Percentiles rank a stretch among this genome's conserved stretches.
Conservation (phyloP, 1,140 invertebrate species). For the Pseudomyrmex flavicornis region DNA sequence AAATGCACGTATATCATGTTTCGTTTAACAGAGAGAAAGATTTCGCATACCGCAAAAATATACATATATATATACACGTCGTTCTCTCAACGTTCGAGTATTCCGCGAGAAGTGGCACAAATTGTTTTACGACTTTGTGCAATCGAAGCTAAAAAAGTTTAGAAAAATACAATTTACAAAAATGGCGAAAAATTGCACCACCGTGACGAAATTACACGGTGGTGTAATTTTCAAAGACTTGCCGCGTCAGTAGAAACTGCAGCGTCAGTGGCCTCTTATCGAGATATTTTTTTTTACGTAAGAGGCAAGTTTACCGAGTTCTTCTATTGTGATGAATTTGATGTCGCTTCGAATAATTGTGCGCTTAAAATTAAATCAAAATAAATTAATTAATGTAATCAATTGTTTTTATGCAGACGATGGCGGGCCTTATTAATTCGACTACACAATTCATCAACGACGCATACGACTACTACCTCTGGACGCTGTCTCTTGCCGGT, state of each 20-base stretch:
- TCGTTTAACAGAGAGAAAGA: not conserved
- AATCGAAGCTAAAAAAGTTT: too few species aligned
- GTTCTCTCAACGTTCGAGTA: not conserved
- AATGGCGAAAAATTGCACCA: too few species aligned
- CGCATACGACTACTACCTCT: conserved; percentile 89
- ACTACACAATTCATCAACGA: conserved; percentile 87
- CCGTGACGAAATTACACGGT: too few species aligned
- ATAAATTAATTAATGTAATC: not conserved
- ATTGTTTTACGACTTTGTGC: too few species aligned
- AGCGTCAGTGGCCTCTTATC: not conserved
- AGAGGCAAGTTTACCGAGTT: too few species aligned
- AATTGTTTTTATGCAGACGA: conserved; percentile 75
- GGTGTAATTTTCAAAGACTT: not conserved
- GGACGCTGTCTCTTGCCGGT: conserved; percentile 90
- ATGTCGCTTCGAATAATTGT: too few species aligned
- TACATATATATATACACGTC: not conserved
- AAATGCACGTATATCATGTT: not conserved
- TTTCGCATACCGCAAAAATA: too few species aligned
- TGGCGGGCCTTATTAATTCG: conserved; percentile 87
- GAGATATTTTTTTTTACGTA: too few species aligned
- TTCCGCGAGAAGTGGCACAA: too few species aligned
- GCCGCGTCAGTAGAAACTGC: not conserved
- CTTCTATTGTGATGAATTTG: too few species aligned
- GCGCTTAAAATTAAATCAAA: not conserved
- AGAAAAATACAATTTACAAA: too few species aligned